Base-by-base conservation (phyloP, 2,797 vertebrate genomes). In the Mastacembelus armatus region DNA sequence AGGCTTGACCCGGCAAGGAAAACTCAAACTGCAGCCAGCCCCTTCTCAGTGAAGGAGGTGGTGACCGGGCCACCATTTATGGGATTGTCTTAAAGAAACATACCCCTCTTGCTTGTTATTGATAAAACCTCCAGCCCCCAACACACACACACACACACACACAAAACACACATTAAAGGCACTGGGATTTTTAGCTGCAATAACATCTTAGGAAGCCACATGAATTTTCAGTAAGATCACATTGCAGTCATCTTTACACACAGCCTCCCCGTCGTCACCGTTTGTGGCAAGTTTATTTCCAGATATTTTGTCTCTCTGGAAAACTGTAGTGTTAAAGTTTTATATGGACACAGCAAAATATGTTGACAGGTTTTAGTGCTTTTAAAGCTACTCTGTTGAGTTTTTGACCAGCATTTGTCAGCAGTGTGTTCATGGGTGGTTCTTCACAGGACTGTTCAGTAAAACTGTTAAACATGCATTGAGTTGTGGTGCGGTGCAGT, bases 11-110 rank as follows among this genome's bases (percentile, higher is more conserved):
- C 95, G 93, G 85, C 95, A 98, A 98, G 96, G 93, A 95, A 95
- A 96, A 95, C 95, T 95, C 93, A 84, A 94, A 94, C 94, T 94
- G n/a, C 93, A 93, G 94, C 95, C 94, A 95, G 93, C 93, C 80
- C 80, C 93, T 93, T 96, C 95, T 94, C 94, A 95, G 71, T 60
- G 75, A 95, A 95, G 95, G 93, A 95, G 95, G 95, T 95, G 94
- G 93, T 95, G 96, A 96, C 95, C 94, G 91, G 86, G 83, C 81
- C 94, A 95, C 95, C 94, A 95, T 98, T 98, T 96, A 97, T 96
- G 94, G 96, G 94, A 94, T 94, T 94, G 94, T 96, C 95, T 96
- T 98, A 96, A 97, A 96, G 95, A 95, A 96, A 96, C 95, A 95
- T 93, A 85, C 82, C 94, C 94, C 88, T 88, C 93, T 95, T 83